Conservation (phyloP, 2,888 invertebrate species). For the Trachelus stipa region DNA sequence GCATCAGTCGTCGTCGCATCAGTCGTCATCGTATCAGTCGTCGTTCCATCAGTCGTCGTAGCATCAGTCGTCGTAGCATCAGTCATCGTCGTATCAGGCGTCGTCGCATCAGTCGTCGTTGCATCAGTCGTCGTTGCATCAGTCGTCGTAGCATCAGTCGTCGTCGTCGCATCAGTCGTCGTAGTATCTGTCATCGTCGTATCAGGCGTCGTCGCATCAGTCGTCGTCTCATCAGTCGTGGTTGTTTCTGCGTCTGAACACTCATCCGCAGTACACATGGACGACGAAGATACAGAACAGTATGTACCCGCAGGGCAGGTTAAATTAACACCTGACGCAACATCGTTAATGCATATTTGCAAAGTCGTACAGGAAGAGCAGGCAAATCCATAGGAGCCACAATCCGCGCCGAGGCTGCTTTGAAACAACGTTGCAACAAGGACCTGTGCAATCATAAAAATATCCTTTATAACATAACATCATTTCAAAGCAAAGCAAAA, state of each 20-base stretch:
- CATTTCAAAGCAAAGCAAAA: background rate
- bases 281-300: slow-evolving; percentile 8
- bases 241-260: slow-evolving; percentile 5
- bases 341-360: slow-evolving; percentile 4
- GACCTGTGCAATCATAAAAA: background rate
- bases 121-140: background rate
- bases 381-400: slow-evolving; percentile 9
- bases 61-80: background rate
- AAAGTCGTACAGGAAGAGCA: slow-evolving; percentile 12
- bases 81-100: background rate
- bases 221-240: background rate
- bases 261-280: slow-evolving; percentile 5
- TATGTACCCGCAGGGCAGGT: slow-evolving; percentile 14
- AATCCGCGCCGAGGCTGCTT: slow-evolving; percentile 3
- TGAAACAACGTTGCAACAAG: slow-evolving; percentile 1
- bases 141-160: background rate
- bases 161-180: background rate
- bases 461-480: background rate
- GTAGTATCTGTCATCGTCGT: background rate
- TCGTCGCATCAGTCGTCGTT: background rate
- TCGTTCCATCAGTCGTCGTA: background rate
- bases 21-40: background rate
- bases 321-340: slow-evolving; percentile 3
- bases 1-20: background rate
- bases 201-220: background rate